These are phyloP conservation scores for Lamprologus lemairii DNA, from an alignment of 2,113 vertebrate species.

Conservation along the genomic window DNA sequence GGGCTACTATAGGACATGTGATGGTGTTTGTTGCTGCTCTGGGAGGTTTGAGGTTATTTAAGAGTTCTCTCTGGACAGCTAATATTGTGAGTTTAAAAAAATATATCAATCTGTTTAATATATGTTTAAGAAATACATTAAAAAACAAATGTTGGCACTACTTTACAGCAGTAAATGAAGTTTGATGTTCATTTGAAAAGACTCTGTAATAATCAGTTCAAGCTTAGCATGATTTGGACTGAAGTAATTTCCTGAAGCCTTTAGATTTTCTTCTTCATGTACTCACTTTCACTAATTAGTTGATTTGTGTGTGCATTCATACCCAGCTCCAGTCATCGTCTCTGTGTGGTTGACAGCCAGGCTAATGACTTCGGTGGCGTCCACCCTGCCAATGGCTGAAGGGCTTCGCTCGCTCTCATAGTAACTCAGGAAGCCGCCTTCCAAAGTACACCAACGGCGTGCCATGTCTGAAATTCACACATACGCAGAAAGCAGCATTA, in stretches of 20 bases:
- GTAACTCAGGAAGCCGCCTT: conserved; percentile 88
- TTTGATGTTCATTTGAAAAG: neutral
- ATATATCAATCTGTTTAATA: neutral
- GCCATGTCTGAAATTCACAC: conserved; percentile 73
- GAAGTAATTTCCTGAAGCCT: neutral
- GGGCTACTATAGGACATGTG: neutral
- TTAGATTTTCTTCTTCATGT: neutral
- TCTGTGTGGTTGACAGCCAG: conserved; percentile 76
- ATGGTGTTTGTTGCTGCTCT: neutral
- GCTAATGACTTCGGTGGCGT: conserved; percentile 78
- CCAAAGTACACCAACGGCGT: conserved; percentile 88
- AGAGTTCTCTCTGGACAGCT: neutral
- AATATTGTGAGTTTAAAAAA: neutral
- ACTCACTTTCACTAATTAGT: neutral
- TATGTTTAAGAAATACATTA: neutral
- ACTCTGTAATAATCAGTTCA: neutral
- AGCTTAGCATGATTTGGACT: neutral
- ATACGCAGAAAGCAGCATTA: neutral
- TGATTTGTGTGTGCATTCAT: conserved; percentile 30
- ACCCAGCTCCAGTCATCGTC: conserved; percentile 76
- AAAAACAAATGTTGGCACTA: neutral
- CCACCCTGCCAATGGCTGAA: conserved; percentile 79
- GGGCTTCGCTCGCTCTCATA: conserved; percentile 84
- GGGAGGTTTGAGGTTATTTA: neutral
- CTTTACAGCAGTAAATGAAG: neutral